A percentile compares a stretch with the other conserved stretches of the same genome.
Conservation (phyloP, 2,113 vertebrate species). For the Ceyx cyanopectus region DNA sequence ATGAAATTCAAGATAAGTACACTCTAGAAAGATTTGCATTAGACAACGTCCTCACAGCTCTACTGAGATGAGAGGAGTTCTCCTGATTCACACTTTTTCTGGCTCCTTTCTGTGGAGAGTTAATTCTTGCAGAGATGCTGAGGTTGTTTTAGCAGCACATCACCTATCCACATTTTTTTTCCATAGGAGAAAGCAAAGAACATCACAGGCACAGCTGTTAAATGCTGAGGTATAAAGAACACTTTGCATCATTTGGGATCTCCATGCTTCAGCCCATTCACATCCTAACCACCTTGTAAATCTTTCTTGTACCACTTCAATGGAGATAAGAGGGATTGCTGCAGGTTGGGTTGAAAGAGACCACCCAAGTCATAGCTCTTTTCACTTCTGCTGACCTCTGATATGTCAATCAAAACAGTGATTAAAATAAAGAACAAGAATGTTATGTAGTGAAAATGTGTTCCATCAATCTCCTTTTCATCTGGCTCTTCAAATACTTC, state of each 20-base stretch:
- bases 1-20: neutral
- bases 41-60: neutral
- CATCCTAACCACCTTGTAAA: constrained; percentile 40
- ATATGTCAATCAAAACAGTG: constrained; percentile 20
- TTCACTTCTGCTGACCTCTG: constrained; percentile 62
- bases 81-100: neutral
- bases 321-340: constrained; percentile 58
- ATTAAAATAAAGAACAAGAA: constrained; percentile 49
- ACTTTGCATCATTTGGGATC: constrained; percentile 20
- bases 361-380: constrained; percentile 67
- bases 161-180: neutral
- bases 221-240: constrained; percentile 2
- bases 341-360: constrained; percentile 44
- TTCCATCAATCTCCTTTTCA: constrained; percentile 69
- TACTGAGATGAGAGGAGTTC: neutral
- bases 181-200: neutral
- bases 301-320: constrained; percentile 46
- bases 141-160: neutral
- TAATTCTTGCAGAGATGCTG: neutral
- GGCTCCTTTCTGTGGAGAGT: neutral
- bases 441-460: constrained; percentile 12
- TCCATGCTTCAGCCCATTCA: neutral
- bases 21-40: neutral
- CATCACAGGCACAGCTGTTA: neutral
- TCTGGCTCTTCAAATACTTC: constrained; percentile 61